These are phyloP conservation scores for Tiliqua scincoides DNA, from an alignment of 2,113 vertebrate species.

Conservation along the genomic window DNA sequence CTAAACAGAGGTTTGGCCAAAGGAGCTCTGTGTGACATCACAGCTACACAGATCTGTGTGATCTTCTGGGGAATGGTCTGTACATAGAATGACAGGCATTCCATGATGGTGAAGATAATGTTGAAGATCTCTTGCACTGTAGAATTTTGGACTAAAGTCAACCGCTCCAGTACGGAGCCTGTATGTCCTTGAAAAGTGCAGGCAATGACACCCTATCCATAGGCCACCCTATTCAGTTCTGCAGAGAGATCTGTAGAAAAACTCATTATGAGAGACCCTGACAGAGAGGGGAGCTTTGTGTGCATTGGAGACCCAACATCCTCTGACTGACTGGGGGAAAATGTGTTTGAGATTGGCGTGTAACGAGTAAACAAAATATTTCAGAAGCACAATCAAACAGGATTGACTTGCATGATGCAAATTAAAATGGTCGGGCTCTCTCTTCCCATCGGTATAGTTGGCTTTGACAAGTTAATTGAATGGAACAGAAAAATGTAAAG, in stretches of 20 bases:
- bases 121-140: neutral
- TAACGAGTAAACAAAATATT: neutral
- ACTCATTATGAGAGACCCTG: neutral
- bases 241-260: neutral
- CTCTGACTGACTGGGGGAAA: neutral
- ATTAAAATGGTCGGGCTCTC: neutral
- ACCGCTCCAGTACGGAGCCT: neutral
- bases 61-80: neutral
- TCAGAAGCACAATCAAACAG: neutral
- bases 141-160: neutral
- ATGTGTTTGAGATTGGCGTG: neutral
- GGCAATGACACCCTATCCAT: neutral
- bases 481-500: neutral
- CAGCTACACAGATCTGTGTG: neutral
- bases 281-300: neutral
- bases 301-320: neutral
- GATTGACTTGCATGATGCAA: neutral
- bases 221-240: neutral
- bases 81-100: neutral
- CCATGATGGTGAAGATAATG: neutral
- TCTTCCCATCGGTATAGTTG: neutral
- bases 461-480: constrained; percentile 5
- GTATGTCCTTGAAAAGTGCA: neutral
- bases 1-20: neutral
- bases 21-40: neutral